Evolutionary conservation across 2,113 vertebrate genomes (phyloP), one percentile per base, ranked within the genome.

Genomic region (Oreotrochilus melanogaster): DNA sequence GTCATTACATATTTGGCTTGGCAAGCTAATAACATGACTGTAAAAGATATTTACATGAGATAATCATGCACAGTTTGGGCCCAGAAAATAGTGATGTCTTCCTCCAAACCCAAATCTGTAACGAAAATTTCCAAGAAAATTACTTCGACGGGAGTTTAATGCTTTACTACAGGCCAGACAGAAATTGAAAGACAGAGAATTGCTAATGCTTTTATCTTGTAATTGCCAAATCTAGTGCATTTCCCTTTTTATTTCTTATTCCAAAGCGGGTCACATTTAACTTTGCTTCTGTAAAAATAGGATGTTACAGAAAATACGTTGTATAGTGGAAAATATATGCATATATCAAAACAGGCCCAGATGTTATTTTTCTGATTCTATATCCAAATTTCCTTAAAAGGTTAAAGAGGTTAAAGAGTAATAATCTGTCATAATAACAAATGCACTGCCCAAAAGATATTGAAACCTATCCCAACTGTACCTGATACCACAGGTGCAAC

Each of bases 111-210:
- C 25, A 80, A 72, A 90, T 50, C 58, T 73, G 37, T 79, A 43
- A 73, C 83, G 66, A 37, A 93, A 79, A 90, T 88, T 93, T 95
- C 82, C 67, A 90, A 17, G 45, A 53, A 90, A 95, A 80, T 73
- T 23, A 70, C 28, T 83, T 83, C 86, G 75, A 80, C 23, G 70
- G 62, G 19, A 92, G 75, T 79, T 80, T 73, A 70, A 31, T 70
- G 47, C 60, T 93, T 82, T 88, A 88, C 47, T 88, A 62, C 45
- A 65, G 53, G 51, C 45, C 75, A 83, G 64, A 88, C 85, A 37
- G 74, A 93, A 58, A 65, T 33, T 33, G 72, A 70, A 86, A 89
- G 79, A 62, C 80, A 88, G 5, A 1, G 2, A 89, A 69, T 3
- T 70, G 76, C 42, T 50, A 54, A 86, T 70, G 67, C 69, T 84